Conservation (phyloP, 2,113 vertebrate species). For the western clawed frog (Xenopus tropicalis) region DNA sequence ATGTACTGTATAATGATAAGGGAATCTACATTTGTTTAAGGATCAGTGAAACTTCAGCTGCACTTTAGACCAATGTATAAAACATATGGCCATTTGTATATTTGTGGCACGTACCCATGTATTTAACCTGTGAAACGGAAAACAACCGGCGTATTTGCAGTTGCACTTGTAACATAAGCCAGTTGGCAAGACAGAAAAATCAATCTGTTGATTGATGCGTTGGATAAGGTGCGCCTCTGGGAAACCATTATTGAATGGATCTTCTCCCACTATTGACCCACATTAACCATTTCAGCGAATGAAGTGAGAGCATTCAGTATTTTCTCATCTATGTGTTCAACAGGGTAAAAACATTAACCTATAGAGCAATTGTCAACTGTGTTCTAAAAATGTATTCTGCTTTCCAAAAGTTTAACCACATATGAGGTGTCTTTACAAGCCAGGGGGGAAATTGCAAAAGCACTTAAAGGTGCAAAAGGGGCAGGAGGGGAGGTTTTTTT, state of each 20-base stretch:
- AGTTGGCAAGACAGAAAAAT: constrained; percentile 8
- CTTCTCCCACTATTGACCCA: not conserved
- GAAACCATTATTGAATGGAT: constrained; percentile 13
- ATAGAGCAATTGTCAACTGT: too few species aligned
- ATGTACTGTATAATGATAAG: not conserved
- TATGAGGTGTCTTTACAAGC: too few species aligned
- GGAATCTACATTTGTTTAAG: not conserved
- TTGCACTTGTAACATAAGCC: constrained; percentile 2
- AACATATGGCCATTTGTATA: not conserved
- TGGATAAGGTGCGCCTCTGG: not conserved
- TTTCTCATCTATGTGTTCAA: too few species aligned
- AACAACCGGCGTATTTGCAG: not conserved
- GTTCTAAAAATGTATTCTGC: too few species aligned
- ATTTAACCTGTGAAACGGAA: not conserved
- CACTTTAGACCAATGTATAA: not conserved
- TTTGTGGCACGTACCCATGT: not conserved
- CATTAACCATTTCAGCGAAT: too few species aligned
- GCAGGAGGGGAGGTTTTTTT: too few species aligned
- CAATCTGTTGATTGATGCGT: constrained; percentile 10
- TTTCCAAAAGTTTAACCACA: too few species aligned
- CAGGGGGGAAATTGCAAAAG: too few species aligned
- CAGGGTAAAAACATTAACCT: too few species aligned
- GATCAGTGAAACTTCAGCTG: not conserved
- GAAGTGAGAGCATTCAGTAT: too few species aligned
- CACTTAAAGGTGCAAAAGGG: too few species aligned